These are phyloP conservation scores for Tiliacea aurago DNA, from an alignment of 2,888 invertebrate genomes.

Conservation along the genomic window DNA sequence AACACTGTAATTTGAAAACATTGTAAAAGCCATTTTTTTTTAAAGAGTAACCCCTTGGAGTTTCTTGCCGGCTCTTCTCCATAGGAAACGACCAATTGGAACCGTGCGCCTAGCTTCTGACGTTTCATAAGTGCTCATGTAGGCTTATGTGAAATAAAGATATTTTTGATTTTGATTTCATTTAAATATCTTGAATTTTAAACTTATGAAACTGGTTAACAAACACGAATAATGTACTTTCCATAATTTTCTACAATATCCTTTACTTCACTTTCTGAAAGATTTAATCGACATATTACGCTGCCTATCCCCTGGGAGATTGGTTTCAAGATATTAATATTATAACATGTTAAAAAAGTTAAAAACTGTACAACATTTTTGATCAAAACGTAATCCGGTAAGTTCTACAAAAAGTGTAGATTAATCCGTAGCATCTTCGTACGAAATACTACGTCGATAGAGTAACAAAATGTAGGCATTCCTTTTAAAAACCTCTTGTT, in stretches of 20 bases:
- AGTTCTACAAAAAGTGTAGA: slow-evolving; percentile 25
- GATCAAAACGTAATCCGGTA: slow-evolving; percentile 27
- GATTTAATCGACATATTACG: slow-evolving; percentile 3
- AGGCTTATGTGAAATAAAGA: too few relatives aligned
- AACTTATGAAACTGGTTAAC: neutral
- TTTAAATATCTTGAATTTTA: neutral
- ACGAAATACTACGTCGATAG: slow-evolving; percentile 27
- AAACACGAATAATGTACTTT: too few relatives aligned
- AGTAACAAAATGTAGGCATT: slow-evolving; percentile 30
- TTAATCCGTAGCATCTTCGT: slow-evolving; percentile 38
- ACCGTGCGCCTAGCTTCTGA: too few relatives aligned
- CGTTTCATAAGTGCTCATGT: too few relatives aligned
- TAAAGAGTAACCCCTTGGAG: too few relatives aligned
- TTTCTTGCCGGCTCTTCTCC: too few relatives aligned
- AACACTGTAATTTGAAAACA: too few relatives aligned
- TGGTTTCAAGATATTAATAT: neutral
- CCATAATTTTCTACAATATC: too few relatives aligned
- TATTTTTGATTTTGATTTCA: too few relatives aligned
- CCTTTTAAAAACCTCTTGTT: slow-evolving; percentile 23
- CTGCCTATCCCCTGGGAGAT: neutral
- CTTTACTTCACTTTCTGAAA: neutral
- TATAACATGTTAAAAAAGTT: slow-evolving; percentile 3
- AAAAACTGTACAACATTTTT: slow-evolving; percentile 11
- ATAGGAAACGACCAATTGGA: too few relatives aligned
- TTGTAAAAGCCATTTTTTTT: too few relatives aligned